Evolutionary conservation across 2,113 vertebrate species (phyloP).

Genomic region (Euleptes europaea): DNA sequence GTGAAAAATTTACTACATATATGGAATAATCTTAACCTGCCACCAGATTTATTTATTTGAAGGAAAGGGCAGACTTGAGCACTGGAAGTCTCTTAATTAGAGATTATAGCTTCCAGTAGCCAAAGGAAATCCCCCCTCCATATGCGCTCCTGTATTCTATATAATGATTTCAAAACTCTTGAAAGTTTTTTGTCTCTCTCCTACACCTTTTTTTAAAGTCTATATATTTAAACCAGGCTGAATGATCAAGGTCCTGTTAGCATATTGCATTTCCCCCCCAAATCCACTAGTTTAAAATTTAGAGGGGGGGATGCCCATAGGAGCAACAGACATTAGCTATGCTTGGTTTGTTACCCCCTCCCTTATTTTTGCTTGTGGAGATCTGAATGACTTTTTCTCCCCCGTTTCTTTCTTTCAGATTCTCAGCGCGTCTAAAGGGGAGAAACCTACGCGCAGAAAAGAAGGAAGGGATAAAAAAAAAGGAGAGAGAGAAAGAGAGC

Average conservation of each 20-base stretch:
- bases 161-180: background rate
- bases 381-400: constrained; percentile 77
- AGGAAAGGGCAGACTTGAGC: background rate
- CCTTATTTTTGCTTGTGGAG: constrained; percentile 67
- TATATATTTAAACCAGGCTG: background rate
- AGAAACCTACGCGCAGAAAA: constrained; percentile 82
- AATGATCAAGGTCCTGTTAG: background rate
- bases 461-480: constrained; percentile 42
- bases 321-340: constrained; percentile 80
- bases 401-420: constrained; percentile 77
- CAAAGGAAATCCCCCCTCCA: background rate
- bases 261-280: background rate
- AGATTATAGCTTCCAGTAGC: no score
- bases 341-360: constrained; percentile 68
- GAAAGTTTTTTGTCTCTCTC: background rate
- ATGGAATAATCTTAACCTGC: background rate
- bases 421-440: constrained; percentile 83
- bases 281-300: constrained; percentile 82
- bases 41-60: background rate
- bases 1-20: no score
- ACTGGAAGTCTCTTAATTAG: background rate
- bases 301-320: constrained; percentile 77
- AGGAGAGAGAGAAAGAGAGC: constrained; percentile 35
- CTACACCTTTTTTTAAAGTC: background rate
- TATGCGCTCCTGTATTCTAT: background rate